Conservation (phyloP, 2,113 vertebrate genomes). For the Amia ocellicauda region DNA sequence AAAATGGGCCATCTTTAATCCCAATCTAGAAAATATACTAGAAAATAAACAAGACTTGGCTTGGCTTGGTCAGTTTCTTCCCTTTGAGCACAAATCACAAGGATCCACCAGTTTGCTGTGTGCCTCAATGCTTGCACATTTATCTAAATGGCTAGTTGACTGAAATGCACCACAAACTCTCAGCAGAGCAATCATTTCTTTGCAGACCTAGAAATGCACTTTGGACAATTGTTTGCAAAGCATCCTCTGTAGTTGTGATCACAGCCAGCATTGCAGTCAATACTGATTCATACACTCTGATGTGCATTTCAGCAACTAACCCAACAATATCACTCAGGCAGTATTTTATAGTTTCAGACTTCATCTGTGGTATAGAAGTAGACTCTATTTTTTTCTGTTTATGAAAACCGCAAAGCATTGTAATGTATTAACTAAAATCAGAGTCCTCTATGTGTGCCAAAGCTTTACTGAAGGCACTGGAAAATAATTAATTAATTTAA, state of each 20-base stretch:
- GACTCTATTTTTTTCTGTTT: conserved; percentile 37
- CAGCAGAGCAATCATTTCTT: background rate
- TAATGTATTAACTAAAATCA: conserved; percentile 35
- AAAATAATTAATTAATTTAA: conserved; percentile 46
- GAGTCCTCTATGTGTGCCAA: conserved; percentile 36
- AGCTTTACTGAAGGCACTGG: conserved; percentile 40
- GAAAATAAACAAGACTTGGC: too few relatives aligned
- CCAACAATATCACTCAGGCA: conserved; percentile 38
- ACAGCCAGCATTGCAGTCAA: conserved; percentile 35
- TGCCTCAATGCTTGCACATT: too few relatives aligned
- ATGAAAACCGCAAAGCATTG: conserved; percentile 21
- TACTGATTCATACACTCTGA: conserved; percentile 28
- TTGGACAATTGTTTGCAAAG: conserved; percentile 28
- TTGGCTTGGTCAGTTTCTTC: too few relatives aligned
- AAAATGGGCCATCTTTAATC: too few relatives aligned
- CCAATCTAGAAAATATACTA: too few relatives aligned
- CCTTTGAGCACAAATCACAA: too few relatives aligned
- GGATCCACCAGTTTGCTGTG: too few relatives aligned
- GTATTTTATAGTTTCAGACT: conserved; percentile 25
- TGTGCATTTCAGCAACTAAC: conserved; percentile 4
- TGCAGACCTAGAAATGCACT: conserved; percentile 36
- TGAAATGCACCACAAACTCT: too few relatives aligned
- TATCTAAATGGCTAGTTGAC: too few relatives aligned
- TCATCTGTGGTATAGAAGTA: conserved; percentile 15
- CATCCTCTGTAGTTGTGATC: conserved; percentile 40